A percentile compares a stretch with the other conserved stretches of the same genome.
Conservation (phyloP, 2,113 vertebrate genomes). For the Lepisosteus osseus region DNA sequence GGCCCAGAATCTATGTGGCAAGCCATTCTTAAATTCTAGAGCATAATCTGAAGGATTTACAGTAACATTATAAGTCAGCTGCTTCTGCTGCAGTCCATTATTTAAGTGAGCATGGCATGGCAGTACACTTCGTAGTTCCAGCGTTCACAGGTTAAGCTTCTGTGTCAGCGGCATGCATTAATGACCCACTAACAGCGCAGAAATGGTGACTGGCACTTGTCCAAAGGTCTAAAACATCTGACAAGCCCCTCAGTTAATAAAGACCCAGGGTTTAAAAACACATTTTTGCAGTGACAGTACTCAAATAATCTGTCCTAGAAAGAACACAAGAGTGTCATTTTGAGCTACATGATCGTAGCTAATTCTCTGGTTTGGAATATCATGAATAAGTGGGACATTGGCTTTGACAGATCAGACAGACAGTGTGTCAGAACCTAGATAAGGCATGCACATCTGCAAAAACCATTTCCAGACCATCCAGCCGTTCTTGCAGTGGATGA, state of each 20-base stretch:
- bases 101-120: conserved; percentile 27
- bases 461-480: background rate
- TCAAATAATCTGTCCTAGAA: conserved; percentile 8
- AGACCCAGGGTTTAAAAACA: conserved; percentile 5
- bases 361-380: conserved; percentile 29
- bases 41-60: background rate
- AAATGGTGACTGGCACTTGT: conserved; percentile 17
- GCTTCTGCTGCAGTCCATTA: conserved; percentile 24
- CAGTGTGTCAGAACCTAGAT: background rate
- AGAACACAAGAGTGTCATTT: conserved; percentile 9
- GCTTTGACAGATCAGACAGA: conserved; percentile 13
- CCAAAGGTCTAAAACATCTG: conserved; percentile 15
- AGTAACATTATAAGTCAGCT: background rate
- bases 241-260: conserved; percentile 9
- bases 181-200: background rate
- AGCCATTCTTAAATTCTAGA: background rate
- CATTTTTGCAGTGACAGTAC: conserved; percentile 1
- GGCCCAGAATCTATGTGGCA: background rate
- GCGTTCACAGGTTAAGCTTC: conserved; percentile 19
- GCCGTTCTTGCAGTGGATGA: background rate
- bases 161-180: conserved; percentile 26
- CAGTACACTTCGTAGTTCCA: background rate
- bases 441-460: background rate
- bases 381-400: conserved; percentile 63
- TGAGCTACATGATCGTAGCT: background rate